These are phyloP conservation scores for Chlamydotis undulata DNA, from an alignment of 2,113 vertebrate genomes.

Conservation along the genomic window DNA sequence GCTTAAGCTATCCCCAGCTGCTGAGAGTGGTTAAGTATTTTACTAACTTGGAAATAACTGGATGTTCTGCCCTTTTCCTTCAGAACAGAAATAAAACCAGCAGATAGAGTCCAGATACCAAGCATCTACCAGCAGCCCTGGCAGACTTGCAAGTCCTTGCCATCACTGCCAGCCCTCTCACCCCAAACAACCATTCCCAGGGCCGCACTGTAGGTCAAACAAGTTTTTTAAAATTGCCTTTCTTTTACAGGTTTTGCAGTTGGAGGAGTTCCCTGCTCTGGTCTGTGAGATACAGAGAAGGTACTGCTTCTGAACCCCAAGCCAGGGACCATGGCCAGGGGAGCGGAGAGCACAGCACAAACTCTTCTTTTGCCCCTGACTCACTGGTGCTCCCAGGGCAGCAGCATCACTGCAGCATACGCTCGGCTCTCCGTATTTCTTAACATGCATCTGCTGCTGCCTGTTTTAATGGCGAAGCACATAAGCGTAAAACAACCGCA, in stretches of 20 bases:
- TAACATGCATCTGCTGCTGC: not conserved
- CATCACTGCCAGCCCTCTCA: not conserved
- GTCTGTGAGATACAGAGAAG: not conserved
- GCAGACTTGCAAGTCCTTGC: not conserved
- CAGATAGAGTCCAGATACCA: not conserved
- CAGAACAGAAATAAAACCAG: not conserved
- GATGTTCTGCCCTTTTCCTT: not conserved
- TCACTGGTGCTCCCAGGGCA: not conserved
- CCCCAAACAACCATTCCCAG: not conserved
- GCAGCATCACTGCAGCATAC: accelerated
- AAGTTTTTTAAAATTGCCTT: not conserved
- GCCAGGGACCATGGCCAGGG: accelerated
- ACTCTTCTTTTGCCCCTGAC: not conserved
- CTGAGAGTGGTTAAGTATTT: not conserved
- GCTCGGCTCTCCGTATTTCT: accelerated
- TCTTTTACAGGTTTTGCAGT: not conserved
- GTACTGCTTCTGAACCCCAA: not conserved
- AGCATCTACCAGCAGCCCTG: not conserved
- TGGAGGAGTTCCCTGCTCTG: not conserved
- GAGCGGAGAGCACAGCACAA: not conserved
- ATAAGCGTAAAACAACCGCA: not conserved
- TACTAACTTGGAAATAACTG: not conserved
- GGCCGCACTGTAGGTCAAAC: not conserved
- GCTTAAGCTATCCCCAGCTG: not conserved
- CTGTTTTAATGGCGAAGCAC: not conserved